Evolutionary conservation across 2,888 invertebrate species (phyloP).

Genomic region (Caenorhabditis angaria): DNA sequence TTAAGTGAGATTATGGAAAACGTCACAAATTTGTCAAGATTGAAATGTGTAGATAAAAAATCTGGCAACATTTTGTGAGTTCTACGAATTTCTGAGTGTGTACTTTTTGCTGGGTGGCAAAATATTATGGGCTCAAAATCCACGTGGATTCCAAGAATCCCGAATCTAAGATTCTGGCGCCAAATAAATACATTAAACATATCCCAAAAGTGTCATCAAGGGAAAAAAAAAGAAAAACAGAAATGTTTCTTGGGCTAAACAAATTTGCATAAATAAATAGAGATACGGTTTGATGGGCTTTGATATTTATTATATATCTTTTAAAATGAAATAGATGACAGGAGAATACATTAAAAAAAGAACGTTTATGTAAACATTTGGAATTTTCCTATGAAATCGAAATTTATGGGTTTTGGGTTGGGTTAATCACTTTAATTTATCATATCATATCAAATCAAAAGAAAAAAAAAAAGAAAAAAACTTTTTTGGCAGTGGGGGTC

Average conservation of each 20-base stretch:
- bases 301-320: not conserved
- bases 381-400: no score
- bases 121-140: not conserved
- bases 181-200: no score
- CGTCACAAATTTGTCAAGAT: conserved; percentile 2
- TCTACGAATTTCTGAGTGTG: not conserved
- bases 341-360: no score
- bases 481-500: no score
- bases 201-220: not conserved
- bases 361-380: conserved; percentile 2
- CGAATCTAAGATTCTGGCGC: no score
- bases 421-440: not conserved
- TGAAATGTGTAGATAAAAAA: not conserved
- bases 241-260: not conserved
- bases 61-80: not conserved
- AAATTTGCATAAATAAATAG: conserved; percentile 4
- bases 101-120: not conserved
- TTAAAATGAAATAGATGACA: no score
- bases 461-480: no score
- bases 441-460: no score
- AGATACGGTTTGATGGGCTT: conserved; percentile 1
- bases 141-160: not conserved
- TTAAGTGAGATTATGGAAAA: not conserved
- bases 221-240: not conserved
- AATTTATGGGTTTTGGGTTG: no score